phyloP scores from a whole-genome alignment of 1,140 invertebrate species.

The Sycophaga agraensis region DNA sequence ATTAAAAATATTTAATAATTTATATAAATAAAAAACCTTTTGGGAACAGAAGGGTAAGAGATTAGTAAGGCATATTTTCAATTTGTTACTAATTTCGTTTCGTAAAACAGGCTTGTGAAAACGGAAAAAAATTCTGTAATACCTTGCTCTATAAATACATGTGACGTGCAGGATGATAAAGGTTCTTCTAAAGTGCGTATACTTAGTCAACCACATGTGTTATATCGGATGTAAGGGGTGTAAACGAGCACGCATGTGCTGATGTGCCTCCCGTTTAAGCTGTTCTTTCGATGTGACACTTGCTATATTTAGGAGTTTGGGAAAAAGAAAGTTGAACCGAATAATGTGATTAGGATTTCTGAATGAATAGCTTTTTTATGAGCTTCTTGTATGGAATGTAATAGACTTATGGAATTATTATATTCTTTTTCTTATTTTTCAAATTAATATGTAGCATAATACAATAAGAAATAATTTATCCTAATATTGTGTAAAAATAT shows the following conservation, averaged over 20 bases:
- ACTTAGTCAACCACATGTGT: not conserved
- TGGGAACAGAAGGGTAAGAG: too few relatives aligned
- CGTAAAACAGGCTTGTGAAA: too few relatives aligned
- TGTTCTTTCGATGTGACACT: slow-evolving; percentile 30
- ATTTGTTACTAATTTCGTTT: too few relatives aligned
- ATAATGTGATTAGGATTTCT: not conserved
- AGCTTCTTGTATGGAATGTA: too few relatives aligned
- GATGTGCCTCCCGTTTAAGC: not conserved
- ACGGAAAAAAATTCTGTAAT: too few relatives aligned
- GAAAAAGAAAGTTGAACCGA: slow-evolving; percentile 36
- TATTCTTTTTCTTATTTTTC: too few relatives aligned
- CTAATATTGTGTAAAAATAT: not conserved
- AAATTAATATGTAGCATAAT: not conserved
- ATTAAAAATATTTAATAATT: too few relatives aligned
- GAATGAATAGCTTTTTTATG: not conserved
- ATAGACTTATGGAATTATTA: too few relatives aligned
- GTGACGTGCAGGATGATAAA: not conserved
- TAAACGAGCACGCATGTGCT: not conserved
- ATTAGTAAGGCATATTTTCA: too few relatives aligned
- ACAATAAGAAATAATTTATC: not conserved
- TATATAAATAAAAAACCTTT: too few relatives aligned
- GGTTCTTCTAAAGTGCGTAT: not conserved
- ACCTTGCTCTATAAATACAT: too few relatives aligned
- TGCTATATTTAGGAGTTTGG: slow-evolving; percentile 49
- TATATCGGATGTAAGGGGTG: not conserved